Base-by-base conservation (phyloP, 2,888 invertebrate species). In the Stomorhina lunata region DNA sequence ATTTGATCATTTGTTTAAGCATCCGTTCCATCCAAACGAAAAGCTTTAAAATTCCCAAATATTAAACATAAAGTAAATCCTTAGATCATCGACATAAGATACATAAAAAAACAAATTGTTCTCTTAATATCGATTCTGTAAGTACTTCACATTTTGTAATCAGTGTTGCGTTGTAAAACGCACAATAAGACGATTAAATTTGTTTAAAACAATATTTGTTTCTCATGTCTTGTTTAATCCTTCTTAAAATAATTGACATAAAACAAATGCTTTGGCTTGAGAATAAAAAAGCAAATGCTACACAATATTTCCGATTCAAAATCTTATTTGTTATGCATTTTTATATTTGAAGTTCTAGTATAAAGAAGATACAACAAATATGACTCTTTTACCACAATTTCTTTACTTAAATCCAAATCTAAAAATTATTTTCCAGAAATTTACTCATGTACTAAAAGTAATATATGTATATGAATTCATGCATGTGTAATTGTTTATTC, bases 241-340 rank as follows among this genome's bases (percentile, higher is more conserved):
- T 59, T 68, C 83, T 83, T 79, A 76, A 81, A 76, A 17, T 37
- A 65, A 55, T 80, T 75, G 83, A 81, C 68, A 61, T 37, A 53
- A 59, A 71, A 43, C 83, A 75, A 78, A 83, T 83, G 78, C 40
- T 78, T 45, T 6, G 40, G 12, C n/a, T 12, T 12, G 17, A 17
- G 20, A 20, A 53, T 63, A 43, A 2, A 10, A 57, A 63, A 72
- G 78, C 71, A 76, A 48, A 15, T 55, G 22, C 61, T 45, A 25
- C 40, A 34, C 40, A 57, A 37, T 25, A 45, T 37, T 20, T 61
- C 55, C 25, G 43, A 53, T 9, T 27, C 5, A 25, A 61, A 75
- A 79, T 76, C 61, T 27, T 68, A 53, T 81, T 81, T 66, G 71
- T 72, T 45, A 71, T 73, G 71, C 48, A 20, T 75, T 61, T 76